A percentile compares a stretch with the other conserved stretches of the same genome.
Conservation (phyloP, 2,113 vertebrate species). For the Sterna hirundo region DNA sequence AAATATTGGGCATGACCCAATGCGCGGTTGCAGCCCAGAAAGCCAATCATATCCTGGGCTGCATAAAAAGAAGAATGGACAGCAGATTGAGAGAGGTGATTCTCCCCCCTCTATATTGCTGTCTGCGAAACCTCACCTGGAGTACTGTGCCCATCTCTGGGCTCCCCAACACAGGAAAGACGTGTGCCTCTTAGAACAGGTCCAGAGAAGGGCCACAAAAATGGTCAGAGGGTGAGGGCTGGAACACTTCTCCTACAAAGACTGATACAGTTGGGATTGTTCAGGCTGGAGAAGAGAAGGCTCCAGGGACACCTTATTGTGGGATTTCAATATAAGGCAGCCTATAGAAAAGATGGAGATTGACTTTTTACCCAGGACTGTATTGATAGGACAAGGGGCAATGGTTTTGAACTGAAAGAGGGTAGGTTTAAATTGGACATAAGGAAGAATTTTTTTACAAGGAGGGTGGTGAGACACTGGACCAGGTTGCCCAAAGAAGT, state of each 20-base stretch:
- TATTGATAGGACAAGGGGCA: not conserved
- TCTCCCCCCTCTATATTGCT: not conserved
- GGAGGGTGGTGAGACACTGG: not conserved
- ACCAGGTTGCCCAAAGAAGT: not conserved
- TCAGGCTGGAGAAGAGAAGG: not conserved
- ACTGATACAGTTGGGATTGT: not conserved
- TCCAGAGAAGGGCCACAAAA: not conserved
- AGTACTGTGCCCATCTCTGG: not conserved
- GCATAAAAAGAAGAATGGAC: not conserved
- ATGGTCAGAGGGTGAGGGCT: not conserved
- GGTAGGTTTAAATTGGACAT: not conserved
- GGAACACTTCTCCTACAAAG: not conserved
- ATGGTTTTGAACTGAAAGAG: not conserved
- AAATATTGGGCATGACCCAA: not conserved
- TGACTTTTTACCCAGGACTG: not conserved
- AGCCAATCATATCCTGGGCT: not conserved
- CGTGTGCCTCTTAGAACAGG: accelerated
- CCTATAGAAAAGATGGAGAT: not conserved
- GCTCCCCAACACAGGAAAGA: accelerated
- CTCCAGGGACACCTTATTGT: not conserved
- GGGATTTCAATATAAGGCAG: not conserved
- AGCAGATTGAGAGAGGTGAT: not conserved
- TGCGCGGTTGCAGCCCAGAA: not conserved
- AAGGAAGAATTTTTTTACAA: not conserved
- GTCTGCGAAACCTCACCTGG: not conserved